A percentile compares a stretch with the other conserved stretches of the same genome.
Conservation (phyloP, 2,888 invertebrate genomes). For the Hyppa rectilinea region DNA sequence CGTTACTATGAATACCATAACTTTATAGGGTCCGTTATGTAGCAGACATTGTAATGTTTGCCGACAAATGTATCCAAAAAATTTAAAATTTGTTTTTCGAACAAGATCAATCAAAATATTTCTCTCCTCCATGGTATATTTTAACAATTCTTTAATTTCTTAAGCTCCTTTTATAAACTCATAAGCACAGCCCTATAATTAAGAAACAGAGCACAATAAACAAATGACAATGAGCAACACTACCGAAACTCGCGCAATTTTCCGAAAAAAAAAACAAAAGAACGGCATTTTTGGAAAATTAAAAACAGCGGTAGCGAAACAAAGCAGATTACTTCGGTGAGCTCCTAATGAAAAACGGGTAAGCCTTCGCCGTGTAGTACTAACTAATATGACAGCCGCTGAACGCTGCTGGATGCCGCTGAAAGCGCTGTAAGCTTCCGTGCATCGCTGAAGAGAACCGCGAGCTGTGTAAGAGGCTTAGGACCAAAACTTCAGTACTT, state of each 20-base stretch:
- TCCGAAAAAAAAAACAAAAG: conserved; percentile 45
- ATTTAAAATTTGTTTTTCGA: neutral
- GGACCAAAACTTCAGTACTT: conserved; percentile 1
- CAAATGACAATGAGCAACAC: conserved; percentile 41
- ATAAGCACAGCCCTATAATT: conserved; percentile 16
- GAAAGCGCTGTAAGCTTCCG: conserved; percentile 24
- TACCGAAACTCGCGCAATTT: conserved; percentile 42
- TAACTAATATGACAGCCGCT: conserved; percentile 39
- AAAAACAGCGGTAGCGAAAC: conserved; percentile 49
- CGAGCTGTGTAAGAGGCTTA: conserved; percentile 7
- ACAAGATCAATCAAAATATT: neutral
- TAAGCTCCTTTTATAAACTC: conserved; percentile 13
- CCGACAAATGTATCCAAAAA: neutral
- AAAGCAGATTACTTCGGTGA: conserved; percentile 53
- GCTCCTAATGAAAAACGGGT: conserved; percentile 57
- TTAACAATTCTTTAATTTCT: neutral
- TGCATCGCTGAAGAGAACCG: conserved; percentile 14
- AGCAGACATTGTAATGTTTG: neutral
- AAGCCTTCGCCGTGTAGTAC: conserved; percentile 34
- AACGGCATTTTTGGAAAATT: conserved; percentile 58
- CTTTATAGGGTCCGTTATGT: neutral
- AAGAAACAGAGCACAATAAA: conserved; percentile 41
- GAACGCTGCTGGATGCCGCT: conserved; percentile 29
- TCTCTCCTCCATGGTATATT: neutral
- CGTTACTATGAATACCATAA: no score